A percentile compares a stretch with the other conserved stretches of the same genome.
These are phyloP conservation scores for Holothuria scabra DNA, from an alignment of 53 echinoderm and acorn worm genomes.

Conservation along the genomic window DNA sequence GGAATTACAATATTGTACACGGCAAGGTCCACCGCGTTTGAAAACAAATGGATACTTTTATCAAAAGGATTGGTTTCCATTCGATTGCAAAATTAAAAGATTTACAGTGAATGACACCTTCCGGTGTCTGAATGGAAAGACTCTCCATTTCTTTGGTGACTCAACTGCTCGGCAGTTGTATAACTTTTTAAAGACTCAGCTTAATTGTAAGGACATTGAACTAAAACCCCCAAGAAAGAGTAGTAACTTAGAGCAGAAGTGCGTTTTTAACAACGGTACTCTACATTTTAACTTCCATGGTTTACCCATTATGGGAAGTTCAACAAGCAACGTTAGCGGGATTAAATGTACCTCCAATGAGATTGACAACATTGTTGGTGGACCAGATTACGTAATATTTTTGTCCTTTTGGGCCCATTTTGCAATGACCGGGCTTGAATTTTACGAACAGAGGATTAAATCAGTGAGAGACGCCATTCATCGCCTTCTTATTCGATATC, in stretches of 20 bases:
- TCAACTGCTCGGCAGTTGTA: conserved; percentile 13
- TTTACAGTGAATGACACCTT: not conserved
- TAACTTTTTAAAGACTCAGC: not conserved
- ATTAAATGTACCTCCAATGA: not conserved
- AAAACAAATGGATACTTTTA: not conserved
- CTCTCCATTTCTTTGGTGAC: conserved; percentile 9
- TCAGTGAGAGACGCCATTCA: not conserved
- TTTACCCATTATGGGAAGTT: not conserved
- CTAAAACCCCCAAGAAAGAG: not conserved
- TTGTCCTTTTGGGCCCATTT: conserved; percentile 24
- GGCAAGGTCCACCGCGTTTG: not conserved
- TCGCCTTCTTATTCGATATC: not conserved
- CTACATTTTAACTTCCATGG: conserved; percentile 18
- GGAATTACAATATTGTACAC: not conserved
- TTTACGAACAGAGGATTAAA: not conserved
- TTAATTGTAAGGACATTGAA: not conserved
- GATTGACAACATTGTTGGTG: not conserved
- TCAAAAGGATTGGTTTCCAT: not conserved
- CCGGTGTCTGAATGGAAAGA: not conserved
- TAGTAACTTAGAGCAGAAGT: not conserved
- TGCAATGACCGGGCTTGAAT: not conserved
- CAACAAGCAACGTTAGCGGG: not conserved
- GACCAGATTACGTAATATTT: not conserved
- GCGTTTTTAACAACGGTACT: not conserved
- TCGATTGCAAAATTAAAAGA: not conserved